Conservation (phyloP, 2,888 invertebrate genomes). For the Exocentrus adspersus region DNA sequence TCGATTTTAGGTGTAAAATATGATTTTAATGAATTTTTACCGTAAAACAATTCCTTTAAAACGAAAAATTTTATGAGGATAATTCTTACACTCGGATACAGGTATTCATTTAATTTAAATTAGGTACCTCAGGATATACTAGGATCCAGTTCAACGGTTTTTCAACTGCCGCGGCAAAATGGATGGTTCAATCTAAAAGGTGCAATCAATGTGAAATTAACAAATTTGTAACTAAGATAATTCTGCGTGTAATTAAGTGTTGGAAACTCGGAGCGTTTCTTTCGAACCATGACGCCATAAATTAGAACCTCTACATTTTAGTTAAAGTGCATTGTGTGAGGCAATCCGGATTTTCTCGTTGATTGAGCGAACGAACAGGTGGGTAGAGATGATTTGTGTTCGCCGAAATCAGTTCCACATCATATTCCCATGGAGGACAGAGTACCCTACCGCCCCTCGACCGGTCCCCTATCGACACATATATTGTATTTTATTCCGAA, state of each 20-base stretch:
- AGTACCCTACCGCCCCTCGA: background rate
- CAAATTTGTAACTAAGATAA: constrained; percentile 60
- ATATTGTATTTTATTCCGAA: constrained; percentile 16
- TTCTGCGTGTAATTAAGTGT: constrained; percentile 63
- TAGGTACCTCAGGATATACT: background rate
- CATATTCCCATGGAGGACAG: constrained; percentile 31
- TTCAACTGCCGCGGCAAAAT: constrained; percentile 12
- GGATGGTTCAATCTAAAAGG: constrained; percentile 43
- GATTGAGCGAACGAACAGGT: constrained; percentile 51
- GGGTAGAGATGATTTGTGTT: constrained; percentile 46
- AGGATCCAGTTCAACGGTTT: background rate
- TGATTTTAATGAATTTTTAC: constrained; percentile 25
- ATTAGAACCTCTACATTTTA: constrained; percentile 51
- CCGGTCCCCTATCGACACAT: background rate
- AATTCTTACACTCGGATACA: too few relatives aligned
- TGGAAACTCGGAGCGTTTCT: constrained; percentile 58
- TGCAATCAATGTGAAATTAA: constrained; percentile 56
- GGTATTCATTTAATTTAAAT: constrained; percentile 2
- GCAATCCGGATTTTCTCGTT: constrained; percentile 45
- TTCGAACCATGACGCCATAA: constrained; percentile 58
- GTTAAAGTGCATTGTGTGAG: constrained; percentile 50
- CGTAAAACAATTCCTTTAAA: background rate
- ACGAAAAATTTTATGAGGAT: background rate
- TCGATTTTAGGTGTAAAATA: constrained; percentile 25
- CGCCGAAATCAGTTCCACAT: constrained; percentile 42